These are phyloP conservation scores for Maniola jurtina DNA, from an alignment of 1,140 invertebrate genomes.

Conservation along the genomic window DNA sequence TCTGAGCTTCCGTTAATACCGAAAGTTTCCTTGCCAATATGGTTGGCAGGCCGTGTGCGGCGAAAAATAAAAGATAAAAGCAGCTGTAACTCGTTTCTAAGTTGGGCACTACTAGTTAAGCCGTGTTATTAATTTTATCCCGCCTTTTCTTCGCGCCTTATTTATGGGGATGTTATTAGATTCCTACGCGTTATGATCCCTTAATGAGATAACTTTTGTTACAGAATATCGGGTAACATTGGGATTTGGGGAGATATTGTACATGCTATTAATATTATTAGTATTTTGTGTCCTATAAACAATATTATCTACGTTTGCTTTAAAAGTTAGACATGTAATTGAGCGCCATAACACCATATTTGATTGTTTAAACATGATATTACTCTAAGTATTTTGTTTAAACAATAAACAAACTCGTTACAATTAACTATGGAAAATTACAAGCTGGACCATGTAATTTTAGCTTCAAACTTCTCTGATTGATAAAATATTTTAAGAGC, in stretches of 20 bases:
- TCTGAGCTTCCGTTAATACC: conserved; percentile 41
- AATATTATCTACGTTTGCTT: too few species aligned
- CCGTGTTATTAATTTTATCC: conserved; percentile 52
- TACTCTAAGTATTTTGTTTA: too few species aligned
- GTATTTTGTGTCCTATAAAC: too few species aligned
- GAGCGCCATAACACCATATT: too few species aligned
- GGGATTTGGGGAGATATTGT: neutral
- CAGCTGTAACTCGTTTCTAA: conserved; percentile 51
- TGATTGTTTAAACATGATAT: too few species aligned
- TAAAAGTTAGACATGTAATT: too few species aligned
- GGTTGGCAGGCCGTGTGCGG: conserved; percentile 40
- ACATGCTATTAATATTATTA: neutral
- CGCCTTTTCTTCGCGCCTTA: conserved; percentile 34
- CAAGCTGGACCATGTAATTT: too few species aligned
- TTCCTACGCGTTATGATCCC: conserved; percentile 33
- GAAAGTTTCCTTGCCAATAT: conserved; percentile 54
- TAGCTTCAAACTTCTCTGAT: too few species aligned
- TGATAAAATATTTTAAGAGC: too few species aligned
- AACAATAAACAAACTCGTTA: too few species aligned
- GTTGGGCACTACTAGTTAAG: conserved; percentile 45
- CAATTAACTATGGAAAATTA: too few species aligned
- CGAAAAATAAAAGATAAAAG: conserved; percentile 58
- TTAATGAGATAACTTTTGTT: conserved; percentile 35
- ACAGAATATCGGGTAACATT: neutral
- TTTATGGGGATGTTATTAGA: conserved; percentile 40